These are phyloP conservation scores for Dicrurus megarhynchus DNA, from an alignment of 2,113 vertebrate genomes.

Conservation along the genomic window DNA sequence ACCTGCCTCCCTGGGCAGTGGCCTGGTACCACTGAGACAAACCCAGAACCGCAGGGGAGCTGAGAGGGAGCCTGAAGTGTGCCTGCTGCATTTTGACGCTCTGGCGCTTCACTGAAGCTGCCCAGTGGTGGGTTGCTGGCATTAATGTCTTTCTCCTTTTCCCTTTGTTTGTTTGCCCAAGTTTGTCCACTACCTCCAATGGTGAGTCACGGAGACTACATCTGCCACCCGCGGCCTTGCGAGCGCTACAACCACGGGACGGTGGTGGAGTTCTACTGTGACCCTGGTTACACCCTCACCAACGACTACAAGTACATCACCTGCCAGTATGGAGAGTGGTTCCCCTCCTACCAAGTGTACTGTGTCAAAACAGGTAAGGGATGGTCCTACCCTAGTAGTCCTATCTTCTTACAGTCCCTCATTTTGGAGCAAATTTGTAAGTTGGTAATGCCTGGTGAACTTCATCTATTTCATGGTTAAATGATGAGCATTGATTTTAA, in stretches of 20 bases:
- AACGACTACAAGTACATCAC: conserved; percentile 90
- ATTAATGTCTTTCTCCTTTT: conserved; percentile 4
- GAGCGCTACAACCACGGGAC: conserved; percentile 85
- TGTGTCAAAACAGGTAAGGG: conserved; percentile 81
- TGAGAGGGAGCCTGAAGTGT: neutral
- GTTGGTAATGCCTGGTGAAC: neutral
- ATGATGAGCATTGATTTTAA: neutral
- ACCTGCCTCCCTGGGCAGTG: neutral
- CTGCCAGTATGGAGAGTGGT: conserved; percentile 87
- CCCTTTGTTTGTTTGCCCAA: conserved; percentile 56
- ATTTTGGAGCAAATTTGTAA: neutral
- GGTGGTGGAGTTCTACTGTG: conserved; percentile 86
- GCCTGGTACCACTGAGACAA: neutral
- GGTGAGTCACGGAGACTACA: conserved; percentile 84
- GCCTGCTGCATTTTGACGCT: neutral
- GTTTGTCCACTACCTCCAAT: conserved; percentile 85
- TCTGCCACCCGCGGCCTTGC: conserved; percentile 86
- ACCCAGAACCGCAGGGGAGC: neutral
- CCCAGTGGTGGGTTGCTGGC: neutral
- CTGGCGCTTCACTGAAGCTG: neutral
- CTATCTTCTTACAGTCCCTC: neutral
- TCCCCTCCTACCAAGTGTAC: conserved; percentile 83
- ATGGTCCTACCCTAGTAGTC: fast-evolving
- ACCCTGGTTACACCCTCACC: conserved; percentile 83
- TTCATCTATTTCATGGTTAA: neutral